A percentile compares a stretch with the other conserved stretches of the same genome.
phyloP scores from a whole-genome alignment of 2,888 invertebrate species.

The Cosmopolites sordidus region DNA sequence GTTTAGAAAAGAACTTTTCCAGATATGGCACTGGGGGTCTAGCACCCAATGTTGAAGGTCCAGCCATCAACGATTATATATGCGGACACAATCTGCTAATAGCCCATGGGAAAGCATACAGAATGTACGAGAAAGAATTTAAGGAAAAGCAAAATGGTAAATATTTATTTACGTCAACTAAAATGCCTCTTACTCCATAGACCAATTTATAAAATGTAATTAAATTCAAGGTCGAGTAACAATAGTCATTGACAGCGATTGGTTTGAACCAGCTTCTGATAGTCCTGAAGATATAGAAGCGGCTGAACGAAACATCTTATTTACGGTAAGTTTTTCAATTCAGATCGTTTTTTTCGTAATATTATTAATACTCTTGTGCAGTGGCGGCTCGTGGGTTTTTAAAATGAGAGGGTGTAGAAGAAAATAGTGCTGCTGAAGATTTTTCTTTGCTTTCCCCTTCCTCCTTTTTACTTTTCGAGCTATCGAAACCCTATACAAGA shows the following conservation, averaged over 20 bases:
- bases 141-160: conserved; percentile 34
- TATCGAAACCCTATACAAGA: too few relatives aligned
- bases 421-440: too few relatives aligned
- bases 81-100: conserved; percentile 60
- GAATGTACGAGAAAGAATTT: conserved; percentile 57
- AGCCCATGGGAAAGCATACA: conserved; percentile 62
- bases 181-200: too few relatives aligned
- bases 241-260: conserved; percentile 57
- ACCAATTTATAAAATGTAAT: too few relatives aligned
- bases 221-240: conserved; percentile 28
- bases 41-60: conserved; percentile 40
- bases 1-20: conserved; percentile 3
- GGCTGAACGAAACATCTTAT: conserved; percentile 52
- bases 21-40: conserved; percentile 27
- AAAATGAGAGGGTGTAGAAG: too few relatives aligned
- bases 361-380: too few relatives aligned
- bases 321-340: conserved; percentile 54
- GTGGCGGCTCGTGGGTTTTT: too few relatives aligned
- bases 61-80: conserved; percentile 56
- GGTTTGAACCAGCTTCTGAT: conserved; percentile 58
- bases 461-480: too few relatives aligned
- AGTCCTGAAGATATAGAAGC: conserved; percentile 58
- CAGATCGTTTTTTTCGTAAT: too few relatives aligned
- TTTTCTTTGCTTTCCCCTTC: too few relatives aligned
- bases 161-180: too few relatives aligned